Conservation (phyloP, 2,888 invertebrate genomes). For the Gymnocheta viridis region DNA sequence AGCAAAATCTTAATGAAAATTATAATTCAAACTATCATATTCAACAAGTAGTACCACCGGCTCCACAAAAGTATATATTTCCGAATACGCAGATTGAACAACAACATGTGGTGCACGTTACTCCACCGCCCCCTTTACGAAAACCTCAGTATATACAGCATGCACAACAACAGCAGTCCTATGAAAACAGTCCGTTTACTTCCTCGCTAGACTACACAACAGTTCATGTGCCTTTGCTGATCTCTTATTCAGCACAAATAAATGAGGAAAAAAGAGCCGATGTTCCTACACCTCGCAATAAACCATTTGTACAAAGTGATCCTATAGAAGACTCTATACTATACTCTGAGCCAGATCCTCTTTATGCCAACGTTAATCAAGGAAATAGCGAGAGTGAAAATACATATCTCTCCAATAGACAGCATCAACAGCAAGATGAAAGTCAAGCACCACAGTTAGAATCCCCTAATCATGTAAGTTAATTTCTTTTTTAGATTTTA, state of each 20-base stretch:
- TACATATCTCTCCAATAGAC: neutral
- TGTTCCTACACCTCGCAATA: conserved; percentile 75
- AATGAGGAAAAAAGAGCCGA: conserved; percentile 66
- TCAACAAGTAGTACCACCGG: conserved; percentile 47
- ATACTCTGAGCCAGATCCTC: conserved; percentile 83
- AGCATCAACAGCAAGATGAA: neutral
- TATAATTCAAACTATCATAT: conserved; percentile 43
- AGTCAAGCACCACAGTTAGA: conserved; percentile 67
- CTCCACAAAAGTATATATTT: conserved; percentile 71
- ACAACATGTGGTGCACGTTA: conserved; percentile 71
- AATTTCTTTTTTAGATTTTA: neutral
- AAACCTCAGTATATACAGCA: conserved; percentile 71
- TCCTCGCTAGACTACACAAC: conserved; percentile 63
- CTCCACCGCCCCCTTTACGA: conserved; percentile 67
- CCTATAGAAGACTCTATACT: conserved; percentile 77
- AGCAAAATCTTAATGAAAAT: conserved; percentile 25
- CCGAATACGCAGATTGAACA: conserved; percentile 67
- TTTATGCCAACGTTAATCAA: conserved; percentile 75
- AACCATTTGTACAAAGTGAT: conserved; percentile 78
- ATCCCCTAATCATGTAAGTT: conserved; percentile 61
- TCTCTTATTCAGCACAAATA: conserved; percentile 73
- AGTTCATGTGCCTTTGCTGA: conserved; percentile 73
- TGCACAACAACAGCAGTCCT: conserved; percentile 72
- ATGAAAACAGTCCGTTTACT: conserved; percentile 54
- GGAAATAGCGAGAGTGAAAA: neutral